Percentiles rank a stretch among this genome's conserved stretches.
phyloP scores from a whole-genome alignment of 2,113 vertebrate genomes.

The Tyto alba region DNA sequence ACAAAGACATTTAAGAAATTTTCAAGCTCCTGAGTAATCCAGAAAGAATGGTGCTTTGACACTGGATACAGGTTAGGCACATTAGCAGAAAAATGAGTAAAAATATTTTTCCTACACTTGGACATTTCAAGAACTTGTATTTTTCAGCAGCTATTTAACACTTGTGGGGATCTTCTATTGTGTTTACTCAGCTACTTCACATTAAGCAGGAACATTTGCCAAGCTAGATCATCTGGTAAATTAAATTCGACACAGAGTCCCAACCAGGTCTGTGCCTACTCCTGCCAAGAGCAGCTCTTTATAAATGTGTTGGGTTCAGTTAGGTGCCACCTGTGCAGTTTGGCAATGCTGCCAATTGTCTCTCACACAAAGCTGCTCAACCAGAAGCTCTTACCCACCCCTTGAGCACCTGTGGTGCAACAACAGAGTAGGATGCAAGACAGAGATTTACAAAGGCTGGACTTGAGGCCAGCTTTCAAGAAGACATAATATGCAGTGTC shows the following conservation, averaged over 20 bases:
- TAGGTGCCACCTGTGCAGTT: background rate
- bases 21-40: background rate
- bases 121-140: background rate
- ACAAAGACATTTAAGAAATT: background rate
- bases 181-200: background rate
- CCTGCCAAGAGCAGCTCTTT: conserved; percentile 10
- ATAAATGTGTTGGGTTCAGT: background rate
- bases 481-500: background rate
- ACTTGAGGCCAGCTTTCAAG: background rate
- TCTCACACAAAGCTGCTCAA: background rate
- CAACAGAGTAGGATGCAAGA: background rate
- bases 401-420: background rate
- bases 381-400: background rate
- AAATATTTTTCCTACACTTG: background rate
- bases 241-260: background rate
- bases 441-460: background rate
- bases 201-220: background rate
- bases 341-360: background rate
- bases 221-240: conserved; percentile 32
- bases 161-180: background rate
- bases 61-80: background rate
- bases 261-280: background rate
- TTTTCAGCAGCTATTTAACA: background rate
- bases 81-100: background rate
- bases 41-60: background rate